A percentile compares a stretch with the other conserved stretches of the same genome.
Evolutionary conservation across 2,888 invertebrate genomes (phyloP).

Genomic region (Lithophane socia): DNA sequence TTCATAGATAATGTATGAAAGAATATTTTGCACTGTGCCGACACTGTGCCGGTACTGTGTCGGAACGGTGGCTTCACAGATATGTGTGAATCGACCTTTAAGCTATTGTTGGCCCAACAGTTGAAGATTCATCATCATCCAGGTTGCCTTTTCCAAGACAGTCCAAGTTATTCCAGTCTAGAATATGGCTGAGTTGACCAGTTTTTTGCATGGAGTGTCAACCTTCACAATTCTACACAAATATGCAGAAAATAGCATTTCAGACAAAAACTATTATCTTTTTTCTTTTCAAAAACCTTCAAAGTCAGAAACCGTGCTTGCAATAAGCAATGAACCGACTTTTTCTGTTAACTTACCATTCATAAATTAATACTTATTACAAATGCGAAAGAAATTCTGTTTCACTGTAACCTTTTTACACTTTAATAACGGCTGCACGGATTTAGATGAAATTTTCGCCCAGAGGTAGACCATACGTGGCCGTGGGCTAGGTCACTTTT

Average conservation of each 20-base stretch:
- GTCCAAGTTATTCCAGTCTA: background rate
- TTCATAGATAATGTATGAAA: too few species aligned
- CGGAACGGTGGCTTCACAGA: too few species aligned
- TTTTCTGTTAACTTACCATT: background rate
- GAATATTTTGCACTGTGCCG: too few species aligned
- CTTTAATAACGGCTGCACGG: background rate
- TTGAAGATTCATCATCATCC: too few species aligned
- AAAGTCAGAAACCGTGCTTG: slow-evolving; percentile 13
- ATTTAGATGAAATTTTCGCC: background rate
- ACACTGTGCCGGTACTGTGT: too few species aligned
- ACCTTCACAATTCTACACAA: slow-evolving; percentile 1
- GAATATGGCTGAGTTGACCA: background rate
- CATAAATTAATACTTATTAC: background rate
- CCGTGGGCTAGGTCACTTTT: background rate
- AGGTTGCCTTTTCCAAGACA: background rate
- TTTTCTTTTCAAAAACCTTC: slow-evolving; percentile 21
- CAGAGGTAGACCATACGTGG: background rate
- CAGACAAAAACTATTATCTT: background rate
- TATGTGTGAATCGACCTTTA: too few species aligned
- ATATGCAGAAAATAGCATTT: background rate
- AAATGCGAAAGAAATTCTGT: background rate
- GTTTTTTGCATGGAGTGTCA: background rate
- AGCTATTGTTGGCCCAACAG: background rate
- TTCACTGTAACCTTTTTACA: background rate
- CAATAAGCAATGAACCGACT: slow-evolving; percentile 16